Evolutionary conservation across 2,113 vertebrate species (phyloP), one percentile per base, ranked within the genome.

Genomic region (Tautogolabrus adspersus): DNA sequence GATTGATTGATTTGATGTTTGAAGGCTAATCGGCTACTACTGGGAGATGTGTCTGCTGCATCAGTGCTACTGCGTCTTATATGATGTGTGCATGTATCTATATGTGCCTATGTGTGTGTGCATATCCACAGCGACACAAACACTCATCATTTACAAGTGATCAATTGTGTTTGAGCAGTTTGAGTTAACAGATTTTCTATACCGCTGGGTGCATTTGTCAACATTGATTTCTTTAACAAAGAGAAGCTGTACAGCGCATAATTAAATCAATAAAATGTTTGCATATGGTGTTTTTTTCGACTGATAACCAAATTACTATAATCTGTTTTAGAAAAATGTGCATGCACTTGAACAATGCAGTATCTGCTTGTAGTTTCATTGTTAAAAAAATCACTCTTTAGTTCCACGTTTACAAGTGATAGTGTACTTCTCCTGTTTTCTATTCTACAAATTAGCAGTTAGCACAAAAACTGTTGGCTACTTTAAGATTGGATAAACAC

Each of bases 21-120:
- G 76, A 89, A 83, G 81, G 91, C 86, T 88, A 83, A 91, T 89
- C 61, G 34, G n/a, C 63, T 11, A 7, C 83, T 75, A 77, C 72
- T 59, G 23, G 52, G 47, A 16, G 72, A 83, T 88, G 69, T 23
- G 37, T 77, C 84, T 52, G 57, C 38, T 60, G 54, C 55, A 49
- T 21, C 38, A 54, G 22, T 12, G 46, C 69, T 26, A 71, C 38
- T 55, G 16, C 56, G 40, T 59, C 38, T 78, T 42, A 8, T 26
- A 63, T 82, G 64, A 69, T 49, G 12, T 55, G 62, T 64, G 64
- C 22, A 42, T 52, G 58, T 34, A 68, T 10, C 19, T 15, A 13
- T 46, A n/a, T 15, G n/a, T 56, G 18, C 2, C 1, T n/a, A 49
- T 56, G 49, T 37, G n/a, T 5, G 46, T 16, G 16, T 47, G 46